phyloP scores from a whole-genome alignment of 2,113 vertebrate genomes.

The Pimephales promelas region DNA sequence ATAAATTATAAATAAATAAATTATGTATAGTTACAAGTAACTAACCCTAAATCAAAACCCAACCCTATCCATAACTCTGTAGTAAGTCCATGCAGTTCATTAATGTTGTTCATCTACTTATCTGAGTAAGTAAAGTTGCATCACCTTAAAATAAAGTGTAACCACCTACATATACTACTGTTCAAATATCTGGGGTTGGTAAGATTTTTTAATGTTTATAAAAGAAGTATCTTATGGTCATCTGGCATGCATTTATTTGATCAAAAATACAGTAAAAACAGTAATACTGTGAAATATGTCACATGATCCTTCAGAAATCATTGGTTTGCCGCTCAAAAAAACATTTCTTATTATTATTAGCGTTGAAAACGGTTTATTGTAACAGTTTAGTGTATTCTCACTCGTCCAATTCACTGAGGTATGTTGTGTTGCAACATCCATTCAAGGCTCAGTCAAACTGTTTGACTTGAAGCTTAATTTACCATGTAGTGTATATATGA shows the following conservation, averaged over 20 bases:
- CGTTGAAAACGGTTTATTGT: too few species aligned
- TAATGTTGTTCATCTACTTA: too few species aligned
- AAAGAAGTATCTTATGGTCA: background rate
- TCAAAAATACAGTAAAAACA: background rate
- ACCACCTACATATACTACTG: too few species aligned
- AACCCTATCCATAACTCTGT: too few species aligned
- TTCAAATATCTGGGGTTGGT: background rate
- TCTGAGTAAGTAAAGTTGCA: too few species aligned
- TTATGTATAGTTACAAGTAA: too few species aligned
- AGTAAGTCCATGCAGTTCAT: too few species aligned
- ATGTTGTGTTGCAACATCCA: background rate
- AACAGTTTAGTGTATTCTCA: background rate
- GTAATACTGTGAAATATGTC: background rate
- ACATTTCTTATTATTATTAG: background rate
- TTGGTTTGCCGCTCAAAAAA: background rate
- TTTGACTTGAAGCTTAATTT: slow-evolving; percentile 12
- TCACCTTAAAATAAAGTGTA: too few species aligned
- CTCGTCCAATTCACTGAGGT: background rate
- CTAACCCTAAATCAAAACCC: too few species aligned
- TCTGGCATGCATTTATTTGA: background rate
- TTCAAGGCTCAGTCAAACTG: background rate
- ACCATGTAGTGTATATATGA: background rate
- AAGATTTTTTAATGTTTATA: background rate
- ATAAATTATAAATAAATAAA: too few species aligned
- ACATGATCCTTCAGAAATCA: background rate